Conservation (phyloP, 2,797 vertebrate genomes). For the Enteromius anoplus region DNA sequence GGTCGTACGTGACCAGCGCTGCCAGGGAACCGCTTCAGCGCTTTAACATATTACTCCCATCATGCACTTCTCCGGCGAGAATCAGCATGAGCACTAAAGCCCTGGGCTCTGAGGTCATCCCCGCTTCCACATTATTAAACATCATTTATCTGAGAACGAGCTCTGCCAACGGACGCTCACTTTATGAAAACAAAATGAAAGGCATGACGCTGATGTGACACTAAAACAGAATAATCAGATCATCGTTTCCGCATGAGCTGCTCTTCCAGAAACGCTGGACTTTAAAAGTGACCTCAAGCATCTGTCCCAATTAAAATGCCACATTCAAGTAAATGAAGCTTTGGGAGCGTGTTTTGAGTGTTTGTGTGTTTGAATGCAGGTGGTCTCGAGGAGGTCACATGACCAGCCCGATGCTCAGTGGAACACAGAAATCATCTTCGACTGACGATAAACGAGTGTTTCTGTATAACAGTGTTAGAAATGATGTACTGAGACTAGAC, state of each 20-base stretch:
- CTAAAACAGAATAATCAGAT: background rate
- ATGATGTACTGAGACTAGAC: background rate
- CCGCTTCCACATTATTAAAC: conserved; percentile 54
- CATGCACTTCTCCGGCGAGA: conserved; percentile 40
- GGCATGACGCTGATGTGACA: conserved; percentile 5
- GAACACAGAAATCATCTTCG: background rate
- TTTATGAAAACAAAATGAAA: conserved; percentile 12
- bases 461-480: background rate
- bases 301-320: background rate
- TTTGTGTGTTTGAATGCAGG: background rate
- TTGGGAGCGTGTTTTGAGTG: background rate
- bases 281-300: background rate
- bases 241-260: conserved; percentile 17
- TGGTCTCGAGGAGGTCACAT: background rate
- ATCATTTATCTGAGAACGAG: conserved; percentile 41
- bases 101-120: conserved; percentile 44
- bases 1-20: conserved; percentile 19
- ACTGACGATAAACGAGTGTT: background rate
- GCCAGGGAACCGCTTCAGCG: conserved; percentile 30
- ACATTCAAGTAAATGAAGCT: background rate
- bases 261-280: background rate
- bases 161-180: background rate
- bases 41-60: conserved; percentile 46
- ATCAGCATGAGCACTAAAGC: conserved; percentile 45
- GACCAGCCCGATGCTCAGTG: background rate